These are phyloP conservation scores for Sarcophaga caerulescens DNA, from an alignment of 2,888 invertebrate genomes.

Conservation along the genomic window DNA sequence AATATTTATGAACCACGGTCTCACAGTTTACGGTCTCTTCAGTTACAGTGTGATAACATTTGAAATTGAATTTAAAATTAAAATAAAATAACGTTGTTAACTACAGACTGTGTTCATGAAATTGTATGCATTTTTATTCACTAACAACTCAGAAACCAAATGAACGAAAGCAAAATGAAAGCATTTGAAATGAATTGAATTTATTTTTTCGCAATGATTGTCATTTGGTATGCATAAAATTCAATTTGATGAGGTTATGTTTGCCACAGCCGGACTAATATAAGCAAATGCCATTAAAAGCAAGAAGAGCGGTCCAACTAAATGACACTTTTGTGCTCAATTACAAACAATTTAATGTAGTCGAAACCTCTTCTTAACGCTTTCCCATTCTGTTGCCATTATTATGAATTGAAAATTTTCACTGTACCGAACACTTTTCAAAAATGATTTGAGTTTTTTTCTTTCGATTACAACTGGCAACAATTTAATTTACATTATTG, in stretches of 20 bases:
- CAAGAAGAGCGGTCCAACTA: slow-evolving; percentile 18
- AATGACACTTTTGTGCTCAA: slow-evolving; percentile 50
- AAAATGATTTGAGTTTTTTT: too few species aligned
- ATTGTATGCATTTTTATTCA: slow-evolving; percentile 12
- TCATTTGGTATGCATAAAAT: slow-evolving; percentile 63
- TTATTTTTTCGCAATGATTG: slow-evolving; percentile 47
- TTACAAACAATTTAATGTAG: slow-evolving; percentile 11
- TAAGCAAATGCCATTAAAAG: neutral
- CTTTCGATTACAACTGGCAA: neutral
- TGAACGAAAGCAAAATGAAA: slow-evolving; percentile 27
- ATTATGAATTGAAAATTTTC: slow-evolving; percentile 8
- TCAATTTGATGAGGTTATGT: slow-evolving; percentile 61
- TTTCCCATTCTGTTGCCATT: slow-evolving; percentile 37
- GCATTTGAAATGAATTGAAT: neutral
- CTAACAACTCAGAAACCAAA: neutral
- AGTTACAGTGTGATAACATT: too few species aligned
- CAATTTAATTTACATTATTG: slow-evolving; percentile 52
- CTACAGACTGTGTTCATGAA: slow-evolving; percentile 62
- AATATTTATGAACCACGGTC: too few species aligned
- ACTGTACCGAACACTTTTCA: neutral
- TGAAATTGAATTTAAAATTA: neutral
- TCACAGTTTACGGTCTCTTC: too few species aligned
- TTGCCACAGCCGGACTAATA: slow-evolving; percentile 26
- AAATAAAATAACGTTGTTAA: slow-evolving; percentile 57
- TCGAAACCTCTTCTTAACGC: too few species aligned